Base-by-base conservation (phyloP, 1,140 invertebrate species). In the Drosophila mauritiana region DNA sequence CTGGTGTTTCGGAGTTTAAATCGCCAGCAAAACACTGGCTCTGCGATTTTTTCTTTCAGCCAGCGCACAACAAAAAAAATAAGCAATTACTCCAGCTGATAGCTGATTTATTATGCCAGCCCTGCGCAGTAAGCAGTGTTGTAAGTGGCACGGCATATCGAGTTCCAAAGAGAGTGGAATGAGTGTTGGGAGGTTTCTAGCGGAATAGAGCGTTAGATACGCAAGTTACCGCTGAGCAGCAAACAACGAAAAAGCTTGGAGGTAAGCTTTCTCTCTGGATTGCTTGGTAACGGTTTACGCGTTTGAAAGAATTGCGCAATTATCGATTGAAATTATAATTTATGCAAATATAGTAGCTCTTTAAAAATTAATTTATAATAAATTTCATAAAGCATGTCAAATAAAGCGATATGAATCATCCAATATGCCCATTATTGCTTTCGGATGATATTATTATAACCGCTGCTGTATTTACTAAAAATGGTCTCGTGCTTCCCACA, bases 101-200 rank as follows among this genome's bases (percentile, higher is more conserved):
- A 57, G 67, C 64, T 68, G 63, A 70, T 70, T 68, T 48, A 40
- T 69, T 31, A 36, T 39, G 27, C 13, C 55, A 63, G 61, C 61
- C 61, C 63, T 67, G 63, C 63, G 59, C 58, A 64, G 63, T 31
- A 34, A 56, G n/a, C 51, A 70, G 67, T 70, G 67, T 48, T 70
- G 67, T 56, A 48, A 55, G 51, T 15, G 64, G 43, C 11, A 31
- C 15, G 22, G 12, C 11, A 37, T 4, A n/a, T 13, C 11, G 46
- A 31, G 57, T 10, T 12, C 4, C 13, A 0, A 20, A 46, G 43
- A 49, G 46, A 49, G 25, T 27, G 17, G 27, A 17, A 17, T 17
- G 40, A 57, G 54, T 46, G 62, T 46, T 64, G 54, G 5, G 5
- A 43, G 27, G 59, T 17, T 15, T 20, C n/a, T 13, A 7, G 17